Evolutionary conservation across 2,888 invertebrate species (phyloP).

Genomic region (Yponomeuta malinellus): DNA sequence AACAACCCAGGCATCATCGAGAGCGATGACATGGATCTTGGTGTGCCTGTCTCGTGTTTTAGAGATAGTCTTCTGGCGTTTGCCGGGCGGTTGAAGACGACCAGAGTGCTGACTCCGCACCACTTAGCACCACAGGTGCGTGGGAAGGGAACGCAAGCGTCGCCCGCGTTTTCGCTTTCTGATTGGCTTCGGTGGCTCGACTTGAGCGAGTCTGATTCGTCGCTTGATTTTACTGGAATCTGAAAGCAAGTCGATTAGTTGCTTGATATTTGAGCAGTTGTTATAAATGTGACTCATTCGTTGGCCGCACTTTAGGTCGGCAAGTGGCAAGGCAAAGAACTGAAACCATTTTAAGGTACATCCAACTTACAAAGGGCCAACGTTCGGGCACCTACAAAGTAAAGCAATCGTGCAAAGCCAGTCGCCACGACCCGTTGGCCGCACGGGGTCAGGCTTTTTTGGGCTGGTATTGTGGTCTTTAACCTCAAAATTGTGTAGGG

Average conservation of each 20-base stretch:
- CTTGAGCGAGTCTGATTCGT: slow-evolving; percentile 67
- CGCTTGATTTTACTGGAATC: slow-evolving; percentile 74
- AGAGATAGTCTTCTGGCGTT: slow-evolving; percentile 80
- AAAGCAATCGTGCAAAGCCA: too few relatives aligned
- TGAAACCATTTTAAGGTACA: not conserved
- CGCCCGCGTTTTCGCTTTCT: slow-evolving; percentile 73
- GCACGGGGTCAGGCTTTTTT: too few relatives aligned
- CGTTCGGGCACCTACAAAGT: too few relatives aligned
- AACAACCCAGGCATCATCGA: slow-evolving; percentile 56
- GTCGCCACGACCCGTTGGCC: too few relatives aligned
- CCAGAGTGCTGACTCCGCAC: slow-evolving; percentile 89
- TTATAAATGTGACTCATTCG: too few relatives aligned
- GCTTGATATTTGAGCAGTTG: too few relatives aligned
- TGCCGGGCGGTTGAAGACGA: slow-evolving; percentile 88
- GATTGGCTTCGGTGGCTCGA: slow-evolving; percentile 67
- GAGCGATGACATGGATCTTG: slow-evolving; percentile 71
- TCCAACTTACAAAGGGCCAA: too few relatives aligned
- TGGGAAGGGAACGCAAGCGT: slow-evolving; percentile 94
- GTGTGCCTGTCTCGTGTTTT: slow-evolving; percentile 84
- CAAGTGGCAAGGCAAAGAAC: too few relatives aligned
- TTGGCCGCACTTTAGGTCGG: too few relatives aligned
- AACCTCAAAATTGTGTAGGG: too few relatives aligned
- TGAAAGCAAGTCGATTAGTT: slow-evolving; percentile 30
- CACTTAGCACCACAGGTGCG: slow-evolving; percentile 95
- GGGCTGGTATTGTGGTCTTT: too few relatives aligned